Evolutionary conservation across 2,797 vertebrate species (phyloP), one percentile per base, ranked within the genome.

Genomic region (Fistularia tabacaria): DNA sequence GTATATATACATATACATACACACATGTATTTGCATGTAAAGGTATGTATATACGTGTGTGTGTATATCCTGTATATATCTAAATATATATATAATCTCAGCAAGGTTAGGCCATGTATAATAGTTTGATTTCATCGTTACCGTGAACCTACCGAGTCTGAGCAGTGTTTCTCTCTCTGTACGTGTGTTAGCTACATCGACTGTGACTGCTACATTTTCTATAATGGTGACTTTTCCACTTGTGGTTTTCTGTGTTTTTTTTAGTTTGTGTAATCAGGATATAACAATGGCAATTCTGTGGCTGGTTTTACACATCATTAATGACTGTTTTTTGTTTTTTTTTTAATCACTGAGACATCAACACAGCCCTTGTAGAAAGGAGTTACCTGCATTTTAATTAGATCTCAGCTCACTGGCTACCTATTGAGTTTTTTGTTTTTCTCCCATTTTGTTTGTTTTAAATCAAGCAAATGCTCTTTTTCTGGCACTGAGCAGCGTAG

Each of bases 181-280:
- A 54, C 57, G 51, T 59, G 37, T 48, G 37, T 66, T 59, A 84
- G 84, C 81, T 83, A 85, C 85, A 84, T 72, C 25, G 2, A 25
- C 25, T 25, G 46, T 62, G 10, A 69, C 47, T 69, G 80, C 85
- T 78, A 67, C 65, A 64, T 14, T 64, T 74, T 36, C 57, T 54
- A 14, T 42, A 39, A 50, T 1, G 11, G 14, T 43, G 40, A 13
- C 39, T 9, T 54, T 54, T 8, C 7, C 48, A 48, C 42, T 54
- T 46, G 57, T 36, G 15, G 7, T 36, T 40, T 40, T 40, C 7
- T 3, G 3, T 40, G 8, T 40, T 10, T 1, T 8, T 36, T 38
- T 39, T 54, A 25, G 54, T 36, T 25, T 25, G 25, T 25, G 2
- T 25, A 42, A 15, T 37, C 14, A 14, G 54, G 41, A 59, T 43